Conservation (phyloP, 1,140 invertebrate species). For the Meloidogyne exigua region DNA sequence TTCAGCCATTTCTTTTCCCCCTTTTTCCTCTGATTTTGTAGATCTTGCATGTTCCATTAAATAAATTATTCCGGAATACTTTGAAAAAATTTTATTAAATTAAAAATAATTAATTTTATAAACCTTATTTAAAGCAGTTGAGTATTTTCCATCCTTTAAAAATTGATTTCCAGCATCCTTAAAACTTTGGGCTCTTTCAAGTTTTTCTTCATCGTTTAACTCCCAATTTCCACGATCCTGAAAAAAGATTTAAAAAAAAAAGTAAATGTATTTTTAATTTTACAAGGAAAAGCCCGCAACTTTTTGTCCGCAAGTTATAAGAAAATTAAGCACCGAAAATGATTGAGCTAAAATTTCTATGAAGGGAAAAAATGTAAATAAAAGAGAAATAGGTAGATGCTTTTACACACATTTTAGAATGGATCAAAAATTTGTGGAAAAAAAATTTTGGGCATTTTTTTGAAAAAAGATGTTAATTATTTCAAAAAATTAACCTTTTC, state of each 20-base stretch:
- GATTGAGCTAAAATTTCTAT: no score
- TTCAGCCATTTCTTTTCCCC: constrained; percentile 16
- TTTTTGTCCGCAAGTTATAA: no score
- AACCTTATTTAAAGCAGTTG: constrained; percentile 75
- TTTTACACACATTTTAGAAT: no score
- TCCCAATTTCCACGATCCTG: constrained; percentile 77
- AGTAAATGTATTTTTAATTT: no score
- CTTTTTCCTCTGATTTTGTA: constrained; percentile 31
- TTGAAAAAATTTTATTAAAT: neutral
- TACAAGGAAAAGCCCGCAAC: no score
- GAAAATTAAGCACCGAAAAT: no score
- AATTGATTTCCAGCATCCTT: constrained; percentile 85
- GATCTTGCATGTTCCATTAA: constrained; percentile 68
- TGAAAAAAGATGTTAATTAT: no score
- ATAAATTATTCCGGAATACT: constrained; percentile 77
- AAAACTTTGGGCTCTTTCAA: constrained; percentile 77
- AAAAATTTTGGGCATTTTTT: no score
- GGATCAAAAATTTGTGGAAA: no score
- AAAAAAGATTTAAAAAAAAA: constrained; percentile 23
- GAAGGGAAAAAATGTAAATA: no score
- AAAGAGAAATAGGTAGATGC: no score
- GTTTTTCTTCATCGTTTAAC: constrained; percentile 75
- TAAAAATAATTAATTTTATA: neutral
- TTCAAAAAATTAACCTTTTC: no score
- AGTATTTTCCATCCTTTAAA: constrained; percentile 78